Evolutionary conservation across 2,113 vertebrate species (phyloP), one percentile per base, ranked within the genome.

Genomic region (Dinomys branickii): DNA sequence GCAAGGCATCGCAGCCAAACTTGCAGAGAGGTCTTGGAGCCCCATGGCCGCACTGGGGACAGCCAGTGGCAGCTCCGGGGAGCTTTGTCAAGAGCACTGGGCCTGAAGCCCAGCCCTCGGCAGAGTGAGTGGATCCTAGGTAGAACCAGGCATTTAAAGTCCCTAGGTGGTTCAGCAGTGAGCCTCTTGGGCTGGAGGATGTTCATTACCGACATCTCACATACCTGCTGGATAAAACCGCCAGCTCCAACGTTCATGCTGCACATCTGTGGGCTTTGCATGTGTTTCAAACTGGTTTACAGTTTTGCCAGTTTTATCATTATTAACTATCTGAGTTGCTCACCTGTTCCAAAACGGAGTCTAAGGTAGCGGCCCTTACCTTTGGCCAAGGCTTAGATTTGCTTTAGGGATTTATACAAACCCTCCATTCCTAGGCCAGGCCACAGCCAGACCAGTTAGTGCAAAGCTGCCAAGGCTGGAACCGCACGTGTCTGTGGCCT

Each of bases 231-330:
- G 33, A 47, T 92, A 65, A 82, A 82, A 82, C n/a, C 52, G 33
- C 59, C 26, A 47, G 33, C 83, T 54, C 11, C 2, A 38, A 1
- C 86, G 33, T 83, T 96, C 20, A 59, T 93, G 41, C 3, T 92
- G 96, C 30, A 63, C 12, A 56, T 65, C 92, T 88, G 2, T 83
- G 33, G 30, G 90, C 47, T 96, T 95, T n/a, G 63, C 47, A 24
- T 92, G 93, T 96, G 35, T 65, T 96, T 78, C 22, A 67, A 80
- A 88, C n/a, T 61, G 83, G 52, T 90, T 92, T 95, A 58, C 47
- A 44, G 78, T 88, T 95, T 67, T 52, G 61, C 13, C n/a, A 81
- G 20, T 93, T 93, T 84, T 84, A 81, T 91, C 24, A 44, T 38
- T 71, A 67, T 47, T 91, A 38, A 19, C 33, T 44, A 3, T 7